Evolutionary conservation across 2,113 vertebrate genomes (phyloP), one percentile per base, ranked within the genome.

Genomic region (Danionella cerebrum): DNA sequence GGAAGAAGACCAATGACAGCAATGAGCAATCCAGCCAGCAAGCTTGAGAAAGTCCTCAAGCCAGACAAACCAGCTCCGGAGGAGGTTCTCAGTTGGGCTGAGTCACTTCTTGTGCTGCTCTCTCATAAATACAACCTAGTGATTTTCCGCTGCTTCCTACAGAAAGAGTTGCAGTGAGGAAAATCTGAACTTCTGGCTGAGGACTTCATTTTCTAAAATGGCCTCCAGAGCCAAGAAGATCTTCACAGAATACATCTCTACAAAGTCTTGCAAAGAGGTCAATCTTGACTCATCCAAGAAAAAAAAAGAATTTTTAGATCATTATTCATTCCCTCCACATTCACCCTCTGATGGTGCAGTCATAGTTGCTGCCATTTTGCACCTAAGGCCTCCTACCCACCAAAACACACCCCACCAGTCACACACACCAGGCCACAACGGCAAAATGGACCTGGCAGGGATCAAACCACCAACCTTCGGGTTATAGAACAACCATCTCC

Each of bases 171-270:
- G n/a, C 79, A 98, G 93, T 0, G 94, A 98, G 69, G 95, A 98
- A 83, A 98, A 98, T 81, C 82, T 98, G 67, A 94, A 98, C 72
- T 98, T 98, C 86, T 98, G 94, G 94, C 84, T 97, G 95, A 97
- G 81, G 92, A 90, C 71, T 98, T 93, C 84, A 93, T 86, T 90
- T 67, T 90, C 88, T 76, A 96, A 95, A 84, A 93, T 97, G 91
- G 78, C 86, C 0, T 85, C 90, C 74, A 92, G 86, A 67, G 93
- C 94, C 45, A 88, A 84, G 50, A 93, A 93, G 73, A 93, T 97
- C 75, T 96, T 91, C 0, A 80, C 92, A 0, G 90, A 96, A 79
- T 98, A 91, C 68, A 92, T 98, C 0, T 94, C 93, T 0, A 89
- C 91, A 64, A 88, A 88, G 64, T 92, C 94, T 2, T 91, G 88